Evolutionary conservation across 2,113 vertebrate species (phyloP).

Genomic region (Labeo rohita): DNA sequence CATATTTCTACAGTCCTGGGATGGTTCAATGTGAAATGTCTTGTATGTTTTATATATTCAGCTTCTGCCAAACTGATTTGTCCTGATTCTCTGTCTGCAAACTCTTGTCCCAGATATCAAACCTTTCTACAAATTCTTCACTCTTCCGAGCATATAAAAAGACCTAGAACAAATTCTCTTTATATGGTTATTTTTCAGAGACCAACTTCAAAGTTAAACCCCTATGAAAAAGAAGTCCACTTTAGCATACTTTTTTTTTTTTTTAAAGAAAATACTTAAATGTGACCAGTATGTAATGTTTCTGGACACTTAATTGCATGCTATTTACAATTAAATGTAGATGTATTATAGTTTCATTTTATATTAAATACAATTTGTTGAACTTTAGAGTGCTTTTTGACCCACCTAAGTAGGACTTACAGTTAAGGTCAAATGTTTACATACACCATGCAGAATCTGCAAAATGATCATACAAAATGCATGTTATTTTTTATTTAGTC

Average conservation of each 20-base stretch:
- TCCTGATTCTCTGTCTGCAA: constrained; percentile 29
- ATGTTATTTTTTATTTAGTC: too few relatives aligned
- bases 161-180: constrained; percentile 28
- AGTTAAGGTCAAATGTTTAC: too few relatives aligned
- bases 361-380: neutral
- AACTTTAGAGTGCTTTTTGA: too few relatives aligned
- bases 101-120: constrained; percentile 38
- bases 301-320: neutral
- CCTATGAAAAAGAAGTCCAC: neutral
- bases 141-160: constrained; percentile 3
- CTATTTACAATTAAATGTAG: neutral
- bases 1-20: constrained; percentile 36
- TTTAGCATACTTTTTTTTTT: neutral
- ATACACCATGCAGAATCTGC: too few relatives aligned
- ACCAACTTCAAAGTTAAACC: neutral
- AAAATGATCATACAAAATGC: too few relatives aligned
- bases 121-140: neutral
- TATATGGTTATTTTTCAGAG: neutral
- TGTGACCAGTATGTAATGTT: neutral
- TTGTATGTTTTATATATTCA: constrained; percentile 9
- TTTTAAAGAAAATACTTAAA: neutral
- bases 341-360: neutral
- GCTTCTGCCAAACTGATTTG: constrained; percentile 28
- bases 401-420: too few relatives aligned
- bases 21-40: constrained; percentile 25